Percentiles rank a stretch among this genome's conserved stretches.
phyloP scores from a whole-genome alignment of 2,888 invertebrate genomes.

The Copidosoma aretas region DNA sequence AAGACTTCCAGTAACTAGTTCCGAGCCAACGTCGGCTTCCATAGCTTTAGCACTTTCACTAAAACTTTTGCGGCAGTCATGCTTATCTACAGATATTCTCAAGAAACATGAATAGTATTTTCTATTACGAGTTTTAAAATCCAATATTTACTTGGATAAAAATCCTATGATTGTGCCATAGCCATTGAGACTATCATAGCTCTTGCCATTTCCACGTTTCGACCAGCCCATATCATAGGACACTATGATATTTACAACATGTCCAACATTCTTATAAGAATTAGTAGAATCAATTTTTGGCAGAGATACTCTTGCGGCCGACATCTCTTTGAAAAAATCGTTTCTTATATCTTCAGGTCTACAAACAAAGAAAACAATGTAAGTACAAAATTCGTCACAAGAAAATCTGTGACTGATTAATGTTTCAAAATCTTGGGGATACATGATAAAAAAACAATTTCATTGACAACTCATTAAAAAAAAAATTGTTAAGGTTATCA shows the following conservation, averaged over 20 bases:
- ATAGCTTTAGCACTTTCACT: background rate
- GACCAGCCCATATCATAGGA: constrained; percentile 19
- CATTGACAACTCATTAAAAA: too few species aligned
- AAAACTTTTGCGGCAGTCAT: background rate
- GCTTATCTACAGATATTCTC: background rate
- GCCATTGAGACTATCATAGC: constrained; percentile 6
- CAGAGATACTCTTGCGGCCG: too few species aligned
- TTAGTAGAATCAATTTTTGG: too few species aligned
- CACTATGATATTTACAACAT: constrained; percentile 9
- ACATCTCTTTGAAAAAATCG: too few species aligned
- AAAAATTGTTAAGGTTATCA: too few species aligned
- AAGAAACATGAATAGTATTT: background rate
- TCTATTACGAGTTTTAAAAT: constrained; percentile 6
- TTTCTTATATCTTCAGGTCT: too few species aligned
- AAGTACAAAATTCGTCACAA: too few species aligned
- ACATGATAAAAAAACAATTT: too few species aligned
- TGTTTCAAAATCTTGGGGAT: too few species aligned
- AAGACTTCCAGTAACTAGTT: background rate
- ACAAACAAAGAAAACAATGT: too few species aligned
- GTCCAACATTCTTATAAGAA: too few species aligned
- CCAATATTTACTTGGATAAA: constrained; percentile 5
- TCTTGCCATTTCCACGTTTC: constrained; percentile 11
- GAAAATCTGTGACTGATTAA: too few species aligned
- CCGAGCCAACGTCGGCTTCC: constrained; percentile 1
- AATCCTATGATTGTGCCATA: constrained; percentile 10